A percentile compares a stretch with the other conserved stretches of the same genome.
These are phyloP conservation scores for Aphis gossypii DNA, from an alignment of 1,140 invertebrate species.

Conservation along the genomic window DNA sequence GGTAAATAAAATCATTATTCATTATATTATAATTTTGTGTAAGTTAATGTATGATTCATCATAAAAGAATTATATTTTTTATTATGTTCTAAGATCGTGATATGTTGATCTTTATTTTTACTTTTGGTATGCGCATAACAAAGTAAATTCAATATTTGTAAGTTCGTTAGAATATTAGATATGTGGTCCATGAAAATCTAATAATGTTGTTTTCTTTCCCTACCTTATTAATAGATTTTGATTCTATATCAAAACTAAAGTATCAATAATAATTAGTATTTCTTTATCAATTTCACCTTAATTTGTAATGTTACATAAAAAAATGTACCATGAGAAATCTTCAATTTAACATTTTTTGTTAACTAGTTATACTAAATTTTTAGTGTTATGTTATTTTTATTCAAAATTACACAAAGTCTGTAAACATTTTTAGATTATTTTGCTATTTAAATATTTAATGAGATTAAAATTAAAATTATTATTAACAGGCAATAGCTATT, in stretches of 20 bases:
- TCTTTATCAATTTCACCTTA: background rate
- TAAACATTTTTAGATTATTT: too few species aligned
- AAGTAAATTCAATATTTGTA: constrained; percentile 12
- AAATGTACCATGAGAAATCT: background rate
- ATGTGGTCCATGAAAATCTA: background rate
- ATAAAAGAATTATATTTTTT: constrained; percentile 23
- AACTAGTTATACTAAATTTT: background rate
- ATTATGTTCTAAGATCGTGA: background rate
- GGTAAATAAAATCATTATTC: constrained; percentile 64
- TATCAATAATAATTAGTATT: background rate
- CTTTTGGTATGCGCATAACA: background rate
- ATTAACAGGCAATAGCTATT: too few species aligned
- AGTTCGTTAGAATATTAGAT: background rate
- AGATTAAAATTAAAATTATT: too few species aligned
- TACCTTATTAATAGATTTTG: background rate
- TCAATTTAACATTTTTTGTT: background rate
- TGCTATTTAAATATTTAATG: too few species aligned
- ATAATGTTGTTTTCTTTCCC: background rate
- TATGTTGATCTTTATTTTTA: background rate
- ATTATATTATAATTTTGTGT: background rate
- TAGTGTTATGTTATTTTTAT: too few species aligned
- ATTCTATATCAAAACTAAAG: background rate
- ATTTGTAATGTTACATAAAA: background rate
- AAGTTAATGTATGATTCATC: background rate
- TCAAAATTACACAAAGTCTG: too few species aligned